A percentile compares a stretch with the other conserved stretches of the same genome.
These are phyloP conservation scores for Atethmia centrago DNA, from an alignment of 2,888 invertebrate species.

Conservation along the genomic window DNA sequence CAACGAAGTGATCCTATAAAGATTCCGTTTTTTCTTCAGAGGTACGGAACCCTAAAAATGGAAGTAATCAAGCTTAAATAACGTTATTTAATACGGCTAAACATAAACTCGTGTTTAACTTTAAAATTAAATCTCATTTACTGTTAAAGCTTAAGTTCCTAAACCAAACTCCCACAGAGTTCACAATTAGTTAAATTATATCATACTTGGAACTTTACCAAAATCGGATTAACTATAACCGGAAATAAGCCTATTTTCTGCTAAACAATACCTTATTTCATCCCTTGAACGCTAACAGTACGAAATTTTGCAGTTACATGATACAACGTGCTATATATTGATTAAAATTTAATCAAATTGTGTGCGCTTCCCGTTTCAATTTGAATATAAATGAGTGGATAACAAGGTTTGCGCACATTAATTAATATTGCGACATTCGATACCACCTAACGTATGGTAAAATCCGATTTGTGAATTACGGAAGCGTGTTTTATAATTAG, in stretches of 20 bases:
- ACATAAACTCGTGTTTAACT: conserved; percentile 20
- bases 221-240: conserved; percentile 39
- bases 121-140: conserved; percentile 39
- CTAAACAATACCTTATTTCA: conserved; percentile 24
- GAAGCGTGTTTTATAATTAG: conserved; percentile 52
- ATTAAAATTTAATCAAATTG: conserved; percentile 79
- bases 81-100: neutral
- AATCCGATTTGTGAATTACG: conserved; percentile 58
- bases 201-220: conserved; percentile 23
- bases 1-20: no score
- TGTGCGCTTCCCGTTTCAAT: conserved; percentile 76
- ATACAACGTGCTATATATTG: conserved; percentile 60
- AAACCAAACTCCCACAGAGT: conserved; percentile 20
- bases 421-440: conserved; percentile 75
- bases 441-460: conserved; percentile 51
- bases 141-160: conserved; percentile 27
- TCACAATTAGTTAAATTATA: conserved; percentile 45
- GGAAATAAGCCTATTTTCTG: conserved; percentile 41
- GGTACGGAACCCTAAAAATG: no score
- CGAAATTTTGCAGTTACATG: conserved; percentile 37
- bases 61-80: neutral
- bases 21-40: no score
- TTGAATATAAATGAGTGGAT: conserved; percentile 83
- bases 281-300: conserved; percentile 17
- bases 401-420: conserved; percentile 73